phyloP scores from a whole-genome alignment of 2,888 invertebrate species.

The Scaptodrosophila latifasciaeformis region DNA sequence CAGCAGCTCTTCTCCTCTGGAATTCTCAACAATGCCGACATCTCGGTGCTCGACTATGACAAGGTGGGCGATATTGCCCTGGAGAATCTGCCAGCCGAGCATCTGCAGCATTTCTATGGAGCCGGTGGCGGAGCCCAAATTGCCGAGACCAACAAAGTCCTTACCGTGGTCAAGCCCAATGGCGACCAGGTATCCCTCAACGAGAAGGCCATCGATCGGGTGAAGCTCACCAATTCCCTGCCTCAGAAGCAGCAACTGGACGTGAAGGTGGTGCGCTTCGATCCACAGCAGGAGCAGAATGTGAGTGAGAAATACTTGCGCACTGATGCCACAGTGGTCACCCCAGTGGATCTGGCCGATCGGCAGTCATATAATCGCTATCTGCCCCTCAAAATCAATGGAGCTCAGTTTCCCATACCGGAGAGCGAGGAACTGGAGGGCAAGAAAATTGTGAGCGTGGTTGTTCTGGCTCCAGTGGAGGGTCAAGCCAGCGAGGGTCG shows the following conservation, averaged over 20 bases:
- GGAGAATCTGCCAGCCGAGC: slow-evolving; percentile 89
- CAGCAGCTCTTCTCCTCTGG: slow-evolving; percentile 89
- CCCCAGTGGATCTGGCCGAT: slow-evolving; percentile 84
- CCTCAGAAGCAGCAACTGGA: slow-evolving; percentile 81
- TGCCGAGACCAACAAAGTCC: slow-evolving; percentile 82
- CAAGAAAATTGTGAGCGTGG: slow-evolving; percentile 88
- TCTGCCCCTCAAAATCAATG: slow-evolving; percentile 88
- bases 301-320: slow-evolving; percentile 84
- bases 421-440: slow-evolving; percentile 85
- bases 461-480: slow-evolving; percentile 88
- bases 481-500: slow-evolving; percentile 77
- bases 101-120: slow-evolving; percentile 88
- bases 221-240: slow-evolving; percentile 63
- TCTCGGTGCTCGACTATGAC: slow-evolving; percentile 90
- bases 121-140: slow-evolving; percentile 87
- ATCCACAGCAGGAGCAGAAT: slow-evolving; percentile 84
- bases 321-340: slow-evolving; percentile 82
- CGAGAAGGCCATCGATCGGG: slow-evolving; percentile 77
- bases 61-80: slow-evolving; percentile 90
- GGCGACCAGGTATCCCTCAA: slow-evolving; percentile 78
- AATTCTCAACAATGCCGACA: slow-evolving; percentile 90
- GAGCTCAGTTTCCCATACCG: slow-evolving; percentile 89
- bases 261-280: slow-evolving; percentile 90
- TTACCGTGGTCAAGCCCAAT: slow-evolving; percentile 80
- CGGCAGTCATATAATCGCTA: slow-evolving; percentile 88